Evolutionary conservation across 2,888 invertebrate species (phyloP).

Genomic region (Leucophenga montana): DNA sequence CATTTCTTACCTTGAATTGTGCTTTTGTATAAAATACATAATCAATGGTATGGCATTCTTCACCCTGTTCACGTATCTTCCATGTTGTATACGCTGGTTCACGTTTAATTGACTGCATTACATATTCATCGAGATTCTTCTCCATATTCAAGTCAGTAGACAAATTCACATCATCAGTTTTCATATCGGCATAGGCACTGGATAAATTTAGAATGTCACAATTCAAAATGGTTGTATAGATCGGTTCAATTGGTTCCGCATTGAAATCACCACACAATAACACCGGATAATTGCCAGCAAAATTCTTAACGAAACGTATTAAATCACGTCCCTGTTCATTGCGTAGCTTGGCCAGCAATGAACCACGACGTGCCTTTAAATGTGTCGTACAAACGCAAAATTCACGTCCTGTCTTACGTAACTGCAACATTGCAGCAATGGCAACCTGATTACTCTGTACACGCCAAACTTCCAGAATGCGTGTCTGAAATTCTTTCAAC

Average conservation of each 20-base stretch:
- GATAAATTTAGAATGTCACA: conserved; percentile 72
- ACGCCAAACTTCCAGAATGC: conserved; percentile 81
- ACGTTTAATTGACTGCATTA: conserved; percentile 69
- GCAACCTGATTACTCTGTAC: conserved; percentile 84
- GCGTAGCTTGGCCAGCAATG: conserved; percentile 79
- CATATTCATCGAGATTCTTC: conserved; percentile 40
- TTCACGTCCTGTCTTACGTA: conserved; percentile 76
- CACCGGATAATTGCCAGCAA: conserved; percentile 75
- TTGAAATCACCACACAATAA: conserved; percentile 85
- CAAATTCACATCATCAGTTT: conserved; percentile 51
- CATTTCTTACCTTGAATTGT: conserved; percentile 74
- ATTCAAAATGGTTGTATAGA: conserved; percentile 77
- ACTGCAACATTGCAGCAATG: conserved; percentile 75
- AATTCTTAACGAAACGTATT: conserved; percentile 75
- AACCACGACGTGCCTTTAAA: conserved; percentile 82
- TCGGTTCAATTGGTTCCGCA: conserved; percentile 82
- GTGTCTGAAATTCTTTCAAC: conserved; percentile 76
- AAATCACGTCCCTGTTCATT: conserved; percentile 83
- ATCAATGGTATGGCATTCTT: conserved; percentile 83
- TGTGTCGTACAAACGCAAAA: conserved; percentile 82
- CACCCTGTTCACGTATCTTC: conserved; percentile 82
- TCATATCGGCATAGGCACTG: conserved; percentile 76
- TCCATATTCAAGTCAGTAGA: conserved; percentile 39
- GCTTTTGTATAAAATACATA: conserved; percentile 80
- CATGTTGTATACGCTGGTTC: conserved; percentile 85